Conservation (phyloP, 1,140 invertebrate genomes). For the Adelges cooleyi region DNA sequence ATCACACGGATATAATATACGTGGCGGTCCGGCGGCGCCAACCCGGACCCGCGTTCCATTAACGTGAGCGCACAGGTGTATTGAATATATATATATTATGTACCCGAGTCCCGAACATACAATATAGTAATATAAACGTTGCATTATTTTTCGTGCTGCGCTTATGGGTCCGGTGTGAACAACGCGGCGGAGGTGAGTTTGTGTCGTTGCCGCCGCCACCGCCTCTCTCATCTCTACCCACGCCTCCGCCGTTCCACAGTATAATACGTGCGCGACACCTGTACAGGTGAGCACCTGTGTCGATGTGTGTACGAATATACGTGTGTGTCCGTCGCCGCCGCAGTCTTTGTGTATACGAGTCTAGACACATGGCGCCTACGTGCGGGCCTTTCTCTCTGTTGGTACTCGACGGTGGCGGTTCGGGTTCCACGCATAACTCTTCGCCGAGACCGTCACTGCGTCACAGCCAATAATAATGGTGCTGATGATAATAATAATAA, state of each 20-base stretch:
- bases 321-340: not conserved
- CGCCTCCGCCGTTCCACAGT: not conserved
- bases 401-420: not conserved
- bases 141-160: too few species aligned
- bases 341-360: not conserved
- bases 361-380: constrained; percentile 23
- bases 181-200: not conserved
- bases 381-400: not conserved
- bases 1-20: not conserved
- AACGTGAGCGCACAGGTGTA: constrained; percentile 21
- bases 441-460: not conserved
- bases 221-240: not conserved
- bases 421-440: not conserved
- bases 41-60: constrained; percentile 12
- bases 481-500: too few species aligned
- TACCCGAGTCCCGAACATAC: too few species aligned
- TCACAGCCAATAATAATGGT: constrained; percentile 21
- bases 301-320: not conserved
- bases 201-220: not conserved
- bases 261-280: constrained; percentile 19
- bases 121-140: too few species aligned
- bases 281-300: constrained; percentile 1
- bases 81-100: not conserved
- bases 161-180: too few species aligned
- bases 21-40: constrained; percentile 15